Percentiles rank a stretch among this genome's conserved stretches.
Evolutionary conservation across 2,797 vertebrate species (phyloP).

Genomic region (Rhadinocentrus ornatus): DNA sequence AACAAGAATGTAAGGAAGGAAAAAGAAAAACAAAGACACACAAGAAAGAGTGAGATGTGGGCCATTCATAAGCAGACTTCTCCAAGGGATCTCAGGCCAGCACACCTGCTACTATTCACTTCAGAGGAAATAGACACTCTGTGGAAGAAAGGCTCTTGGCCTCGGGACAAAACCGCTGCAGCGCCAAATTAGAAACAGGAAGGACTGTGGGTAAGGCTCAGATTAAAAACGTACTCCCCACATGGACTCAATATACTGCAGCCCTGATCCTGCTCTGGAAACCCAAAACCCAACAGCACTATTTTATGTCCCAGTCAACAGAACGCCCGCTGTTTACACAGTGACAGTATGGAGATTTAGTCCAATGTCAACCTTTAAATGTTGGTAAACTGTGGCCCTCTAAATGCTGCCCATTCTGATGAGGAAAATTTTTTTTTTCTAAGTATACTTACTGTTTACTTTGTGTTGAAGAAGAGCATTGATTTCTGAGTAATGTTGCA

Average conservation of each 20-base stretch:
- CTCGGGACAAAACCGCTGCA: constrained; percentile 86
- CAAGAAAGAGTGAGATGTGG: constrained; percentile 77
- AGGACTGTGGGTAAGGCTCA: constrained; percentile 86
- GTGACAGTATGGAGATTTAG: constrained; percentile 77
- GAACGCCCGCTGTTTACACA: constrained; percentile 80
- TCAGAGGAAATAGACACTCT: constrained; percentile 88
- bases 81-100: constrained; percentile 79
- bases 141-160: constrained; percentile 87
- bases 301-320: constrained; percentile 87
- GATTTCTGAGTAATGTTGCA: constrained; percentile 27
- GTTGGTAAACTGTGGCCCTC: constrained; percentile 74
- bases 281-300: constrained; percentile 86
- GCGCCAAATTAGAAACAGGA: constrained; percentile 90
- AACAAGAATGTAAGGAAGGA: constrained; percentile 65
- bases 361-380: constrained; percentile 76
- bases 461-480: constrained; percentile 13
- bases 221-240: constrained; percentile 88
- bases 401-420: constrained; percentile 70
- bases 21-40: constrained; percentile 71
- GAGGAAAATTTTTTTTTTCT: constrained; percentile 47
- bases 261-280: constrained; percentile 84
- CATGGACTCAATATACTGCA: constrained; percentile 88
- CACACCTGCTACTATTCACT: constrained; percentile 90
- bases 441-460: constrained; percentile 24
- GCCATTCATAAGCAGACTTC: constrained; percentile 83